Percentiles rank a stretch among this genome's conserved stretches.
Evolutionary conservation across 2,113 vertebrate genomes (phyloP).

Genomic region (Hippocampus abdominalis): DNA sequence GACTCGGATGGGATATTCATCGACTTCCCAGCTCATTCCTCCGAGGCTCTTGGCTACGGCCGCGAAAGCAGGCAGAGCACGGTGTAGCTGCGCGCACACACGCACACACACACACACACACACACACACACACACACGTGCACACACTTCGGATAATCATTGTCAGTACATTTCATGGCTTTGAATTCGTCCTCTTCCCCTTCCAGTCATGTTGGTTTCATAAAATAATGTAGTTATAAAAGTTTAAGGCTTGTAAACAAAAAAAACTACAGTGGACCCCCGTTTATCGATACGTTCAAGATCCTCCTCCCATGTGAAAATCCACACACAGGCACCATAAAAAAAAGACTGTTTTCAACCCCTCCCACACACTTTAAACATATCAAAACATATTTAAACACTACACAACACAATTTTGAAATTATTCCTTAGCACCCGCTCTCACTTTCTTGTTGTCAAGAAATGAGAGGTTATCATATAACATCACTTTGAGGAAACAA

Average conservation of each 20-base stretch:
- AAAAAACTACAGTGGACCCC: background rate
- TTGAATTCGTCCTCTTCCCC: background rate
- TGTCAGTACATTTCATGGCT: background rate
- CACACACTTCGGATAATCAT: background rate
- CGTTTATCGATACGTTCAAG: background rate
- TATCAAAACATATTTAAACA: too few relatives aligned
- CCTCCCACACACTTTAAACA: too few relatives aligned
- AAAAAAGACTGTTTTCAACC: too few relatives aligned
- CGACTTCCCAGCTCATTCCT: constrained; percentile 78
- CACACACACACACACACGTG: background rate
- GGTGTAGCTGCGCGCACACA: constrained; percentile 45
- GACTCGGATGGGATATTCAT: constrained; percentile 94
- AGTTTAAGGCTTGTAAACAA: background rate
- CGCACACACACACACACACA: background rate
- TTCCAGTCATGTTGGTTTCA: background rate
- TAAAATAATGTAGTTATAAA: background rate
- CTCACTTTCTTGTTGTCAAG: too few relatives aligned
- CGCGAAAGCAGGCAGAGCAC: constrained; percentile 64
- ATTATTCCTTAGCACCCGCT: too few relatives aligned
- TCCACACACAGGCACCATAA: too few relatives aligned
- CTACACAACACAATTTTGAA: too few relatives aligned
- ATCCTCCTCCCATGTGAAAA: background rate
- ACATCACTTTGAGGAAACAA: too few relatives aligned
- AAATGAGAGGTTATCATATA: too few relatives aligned
- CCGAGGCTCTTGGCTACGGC: constrained; percentile 54